Base-by-base conservation (phyloP, 1,140 invertebrate species). In the Xylocopa sonorina region DNA sequence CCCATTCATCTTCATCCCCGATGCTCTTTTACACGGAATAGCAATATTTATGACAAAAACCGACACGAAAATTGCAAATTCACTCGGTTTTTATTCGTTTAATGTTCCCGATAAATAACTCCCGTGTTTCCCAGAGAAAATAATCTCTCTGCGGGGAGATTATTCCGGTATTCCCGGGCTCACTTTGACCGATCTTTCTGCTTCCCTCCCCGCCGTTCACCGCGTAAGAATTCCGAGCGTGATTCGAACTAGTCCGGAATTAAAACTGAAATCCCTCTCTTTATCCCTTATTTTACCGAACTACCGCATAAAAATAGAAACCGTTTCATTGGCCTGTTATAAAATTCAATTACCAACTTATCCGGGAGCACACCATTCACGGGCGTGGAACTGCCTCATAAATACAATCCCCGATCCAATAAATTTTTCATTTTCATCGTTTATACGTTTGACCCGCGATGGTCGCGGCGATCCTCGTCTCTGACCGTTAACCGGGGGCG, bases 261-360 rank as follows among this genome's bases (percentile, higher is more conserved):
- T 55, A 55, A 27, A 55, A 27, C 29, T 55, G 27, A 2, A 29
- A 55, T 2, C 27, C 12, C 27, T 2, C 0, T 1, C 12, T 55
- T 7, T 24, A 27, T 12, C 4, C 6, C 24, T 27, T 6, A 10
- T 27, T 24, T 27, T 12, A 12, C n/a, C 27, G 24, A 55, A 27
- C 24, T 29, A 18, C 14, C 27, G 53, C 16, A 24, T 55, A 27
- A 16, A 29, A 29, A 27, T 55, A 55, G 27, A 55, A 55, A 29
- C 24, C 12, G 27, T 27, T 58, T 6, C 29, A 12, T 9, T 29
- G 27, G 9, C 18, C 2, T 51, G 24, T 18, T 10, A 32, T 32
- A 58, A 58, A 32, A 58, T 58, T 58, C 29, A 58, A 60, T 60
- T n/a, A 58, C 21, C 29, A n/a, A 27, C 57, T 60, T 32, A 18